Percentiles rank a stretch among this genome's conserved stretches.
Evolutionary conservation across 2,797 vertebrate genomes (phyloP).

Genomic region (Thripadectes ignobilis): DNA sequence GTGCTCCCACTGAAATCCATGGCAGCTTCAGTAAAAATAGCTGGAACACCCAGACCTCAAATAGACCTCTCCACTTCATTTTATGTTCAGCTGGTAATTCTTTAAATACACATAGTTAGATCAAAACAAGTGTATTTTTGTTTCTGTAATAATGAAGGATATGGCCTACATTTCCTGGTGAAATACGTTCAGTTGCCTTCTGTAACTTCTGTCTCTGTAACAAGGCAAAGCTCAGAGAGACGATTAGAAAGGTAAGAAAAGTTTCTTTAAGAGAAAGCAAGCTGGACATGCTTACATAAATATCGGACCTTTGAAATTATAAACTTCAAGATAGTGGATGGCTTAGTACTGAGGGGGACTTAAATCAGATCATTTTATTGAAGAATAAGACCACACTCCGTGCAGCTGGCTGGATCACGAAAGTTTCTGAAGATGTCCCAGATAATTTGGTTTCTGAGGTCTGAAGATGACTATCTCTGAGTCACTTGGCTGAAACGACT

Average conservation of each 20-base stretch:
- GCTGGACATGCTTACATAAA: background rate
- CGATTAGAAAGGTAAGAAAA: background rate
- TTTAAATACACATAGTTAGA: background rate
- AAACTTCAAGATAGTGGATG: background rate
- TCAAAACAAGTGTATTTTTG: background rate
- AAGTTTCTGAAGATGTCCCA: conserved; percentile 30
- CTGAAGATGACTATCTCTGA: conserved; percentile 10
- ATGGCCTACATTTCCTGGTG: background rate
- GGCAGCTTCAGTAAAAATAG: conserved; percentile 16
- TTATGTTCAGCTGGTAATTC: conserved; percentile 7
- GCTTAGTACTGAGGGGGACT: background rate
- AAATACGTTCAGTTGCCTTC: background rate
- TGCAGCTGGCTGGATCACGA: conserved; percentile 21
- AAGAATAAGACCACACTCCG: conserved; percentile 4
- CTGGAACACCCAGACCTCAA: conserved; percentile 5
- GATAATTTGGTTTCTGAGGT: conserved; percentile 27
- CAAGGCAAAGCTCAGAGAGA: background rate
- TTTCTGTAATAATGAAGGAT: background rate
- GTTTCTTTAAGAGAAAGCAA: background rate
- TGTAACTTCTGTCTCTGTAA: background rate
- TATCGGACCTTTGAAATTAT: background rate
- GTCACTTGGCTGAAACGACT: conserved; percentile 60
- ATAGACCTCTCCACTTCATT: background rate
- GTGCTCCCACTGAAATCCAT: background rate
- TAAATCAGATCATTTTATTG: conserved; percentile 3